These are phyloP conservation scores for Athalia circularis DNA, from an alignment of 2,888 invertebrate genomes.

Conservation along the genomic window DNA sequence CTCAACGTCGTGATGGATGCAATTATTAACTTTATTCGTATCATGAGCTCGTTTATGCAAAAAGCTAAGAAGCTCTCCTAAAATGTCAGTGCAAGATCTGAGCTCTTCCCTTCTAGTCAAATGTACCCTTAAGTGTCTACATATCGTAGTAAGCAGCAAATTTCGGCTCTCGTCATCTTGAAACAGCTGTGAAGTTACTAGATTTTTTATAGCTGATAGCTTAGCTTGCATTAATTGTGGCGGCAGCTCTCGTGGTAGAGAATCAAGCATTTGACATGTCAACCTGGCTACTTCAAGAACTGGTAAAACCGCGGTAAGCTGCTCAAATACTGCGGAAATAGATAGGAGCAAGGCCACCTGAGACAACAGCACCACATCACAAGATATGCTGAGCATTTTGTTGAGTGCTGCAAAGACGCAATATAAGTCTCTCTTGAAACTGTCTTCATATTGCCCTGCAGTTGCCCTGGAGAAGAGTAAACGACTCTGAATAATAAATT, in stretches of 20 bases:
- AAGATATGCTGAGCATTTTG: conserved; percentile 83
- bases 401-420: conserved; percentile 88
- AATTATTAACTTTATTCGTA: conserved; percentile 78
- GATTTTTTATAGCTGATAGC: conserved; percentile 87
- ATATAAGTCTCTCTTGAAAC: conserved; percentile 88
- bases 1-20: conserved; percentile 87
- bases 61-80: conserved; percentile 87
- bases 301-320: conserved; percentile 84
- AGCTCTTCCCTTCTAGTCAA: conserved; percentile 88
- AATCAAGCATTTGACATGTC: conserved; percentile 87
- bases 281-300: conserved; percentile 87
- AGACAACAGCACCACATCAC: conserved; percentile 85
- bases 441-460: conserved; percentile 92
- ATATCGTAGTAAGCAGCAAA: conserved; percentile 87
- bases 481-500: conserved; percentile 93
- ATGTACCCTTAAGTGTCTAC: conserved; percentile 90
- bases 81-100: conserved; percentile 88
- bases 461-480: conserved; percentile 90
- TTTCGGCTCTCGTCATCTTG: conserved; percentile 89
- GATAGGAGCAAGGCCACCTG: conserved; percentile 89
- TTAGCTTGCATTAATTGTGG: conserved; percentile 87
- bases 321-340: conserved; percentile 89
- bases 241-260: conserved; percentile 81
- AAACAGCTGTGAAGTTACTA: conserved; percentile 85
- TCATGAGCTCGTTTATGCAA: conserved; percentile 77